Evolutionary conservation across 92 coral and sea anemone species (phyloP).

Genomic region (Muricea muricata): DNA sequence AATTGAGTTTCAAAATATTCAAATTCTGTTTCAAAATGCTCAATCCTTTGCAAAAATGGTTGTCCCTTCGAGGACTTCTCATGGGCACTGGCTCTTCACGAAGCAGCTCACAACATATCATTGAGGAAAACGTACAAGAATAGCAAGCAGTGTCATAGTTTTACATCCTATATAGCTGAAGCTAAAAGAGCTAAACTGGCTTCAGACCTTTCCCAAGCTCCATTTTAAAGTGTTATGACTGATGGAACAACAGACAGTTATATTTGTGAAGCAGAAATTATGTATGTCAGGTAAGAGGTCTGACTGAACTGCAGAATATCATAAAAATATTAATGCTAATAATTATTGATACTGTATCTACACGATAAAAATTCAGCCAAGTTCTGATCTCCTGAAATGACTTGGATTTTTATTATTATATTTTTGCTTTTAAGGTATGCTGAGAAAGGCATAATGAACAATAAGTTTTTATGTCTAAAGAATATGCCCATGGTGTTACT

Average conservation of each 20-base stretch:
- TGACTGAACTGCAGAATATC: not conserved
- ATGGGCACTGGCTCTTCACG: not conserved
- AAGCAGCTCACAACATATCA: not conserved
- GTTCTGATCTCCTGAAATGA: not conserved
- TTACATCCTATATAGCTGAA: not conserved
- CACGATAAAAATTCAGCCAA: not conserved
- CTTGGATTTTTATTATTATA: not conserved
- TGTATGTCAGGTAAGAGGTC: constrained; percentile 6
- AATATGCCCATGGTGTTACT: not conserved
- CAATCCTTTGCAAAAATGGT: not conserved
- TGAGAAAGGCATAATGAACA: not conserved
- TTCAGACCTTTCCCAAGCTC: not conserved
- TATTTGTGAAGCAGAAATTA: constrained; percentile 13
- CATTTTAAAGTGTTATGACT: not conserved
- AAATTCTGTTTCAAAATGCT: not conserved
- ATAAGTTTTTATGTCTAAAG: not conserved
- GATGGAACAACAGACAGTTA: not conserved
- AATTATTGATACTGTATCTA: not conserved
- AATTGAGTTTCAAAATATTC: not conserved
- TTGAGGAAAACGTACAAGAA: not conserved
- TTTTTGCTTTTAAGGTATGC: not conserved
- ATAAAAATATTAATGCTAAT: not conserved
- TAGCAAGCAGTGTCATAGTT: not conserved
- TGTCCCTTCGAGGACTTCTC: not conserved
- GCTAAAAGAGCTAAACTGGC: not conserved